Conservation (phyloP, 2,113 vertebrate species). For the Sprattus sprattus region DNA sequence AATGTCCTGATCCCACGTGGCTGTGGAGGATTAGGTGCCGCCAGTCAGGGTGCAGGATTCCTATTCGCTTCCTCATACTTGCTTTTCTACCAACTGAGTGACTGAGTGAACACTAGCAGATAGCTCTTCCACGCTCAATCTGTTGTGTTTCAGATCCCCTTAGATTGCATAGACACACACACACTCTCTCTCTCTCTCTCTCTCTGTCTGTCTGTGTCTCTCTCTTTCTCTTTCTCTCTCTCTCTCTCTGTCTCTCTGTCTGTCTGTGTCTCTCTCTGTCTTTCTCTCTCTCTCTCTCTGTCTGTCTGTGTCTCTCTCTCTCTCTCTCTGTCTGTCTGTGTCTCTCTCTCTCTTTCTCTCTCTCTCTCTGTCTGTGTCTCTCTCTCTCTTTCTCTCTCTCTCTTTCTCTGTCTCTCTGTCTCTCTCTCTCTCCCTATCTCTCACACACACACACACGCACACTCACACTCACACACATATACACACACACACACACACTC, state of each 20-base stretch:
- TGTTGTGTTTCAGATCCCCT: not conserved
- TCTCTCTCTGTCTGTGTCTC: no score
- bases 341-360: no score
- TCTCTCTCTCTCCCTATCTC: no score
- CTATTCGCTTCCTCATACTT: not conserved
- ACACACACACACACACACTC: not conserved
- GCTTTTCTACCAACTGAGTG: not conserved
- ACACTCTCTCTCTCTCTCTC: not conserved
- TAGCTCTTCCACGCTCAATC: not conserved
- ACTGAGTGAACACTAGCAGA: not conserved
- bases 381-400: no score
- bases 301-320: no score
- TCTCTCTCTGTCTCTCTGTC: no score
- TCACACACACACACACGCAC: not conserved
- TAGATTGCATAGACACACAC: not conserved
- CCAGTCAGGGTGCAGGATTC: not conserved
- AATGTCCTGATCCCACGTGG: not conserved
- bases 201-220: no score
- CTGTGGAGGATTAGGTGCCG: not conserved
- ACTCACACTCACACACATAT: not conserved
- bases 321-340: no score
- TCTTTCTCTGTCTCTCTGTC: not conserved
- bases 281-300: not conserved
- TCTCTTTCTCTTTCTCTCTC: no score
- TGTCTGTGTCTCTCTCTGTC: no score